Percentiles rank a stretch among this genome's conserved stretches.
Evolutionary conservation across 2,797 vertebrate species (phyloP).

Genomic region (Arctocebus calabarensis): DNA sequence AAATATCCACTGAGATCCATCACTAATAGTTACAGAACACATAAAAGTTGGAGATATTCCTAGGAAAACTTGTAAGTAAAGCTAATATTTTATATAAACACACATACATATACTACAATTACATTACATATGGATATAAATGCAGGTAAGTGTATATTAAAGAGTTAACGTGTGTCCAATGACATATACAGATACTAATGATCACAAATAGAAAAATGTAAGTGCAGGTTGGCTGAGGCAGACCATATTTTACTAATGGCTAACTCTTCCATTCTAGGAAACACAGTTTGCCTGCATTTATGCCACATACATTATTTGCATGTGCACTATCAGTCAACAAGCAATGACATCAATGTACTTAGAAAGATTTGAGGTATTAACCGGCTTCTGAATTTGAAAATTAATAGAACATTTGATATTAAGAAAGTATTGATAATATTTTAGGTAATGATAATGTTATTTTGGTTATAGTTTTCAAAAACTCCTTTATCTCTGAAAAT

Average conservation of each 20-base stretch:
- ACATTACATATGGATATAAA: not conserved
- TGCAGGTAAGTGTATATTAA: not conserved
- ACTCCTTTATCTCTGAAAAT: slow-evolving; percentile 24
- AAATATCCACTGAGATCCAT: not conserved
- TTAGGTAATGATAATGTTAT: not conserved
- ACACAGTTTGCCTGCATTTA: too few relatives aligned
- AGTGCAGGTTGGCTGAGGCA: too few relatives aligned
- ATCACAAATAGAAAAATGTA: not conserved
- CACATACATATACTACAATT: not conserved
- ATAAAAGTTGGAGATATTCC: not conserved
- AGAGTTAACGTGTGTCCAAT: not conserved
- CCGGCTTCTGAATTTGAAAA: not conserved
- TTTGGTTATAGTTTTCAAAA: not conserved
- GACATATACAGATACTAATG: not conserved
- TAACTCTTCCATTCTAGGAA: not conserved
- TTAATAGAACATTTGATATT: not conserved
- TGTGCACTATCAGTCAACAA: not conserved
- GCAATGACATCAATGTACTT: not conserved
- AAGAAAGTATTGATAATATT: not conserved
- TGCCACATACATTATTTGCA: not conserved
- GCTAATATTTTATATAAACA: slow-evolving; percentile 21
- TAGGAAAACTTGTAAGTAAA: not conserved
- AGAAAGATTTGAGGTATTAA: not conserved
- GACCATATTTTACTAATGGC: not conserved
- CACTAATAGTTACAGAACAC: not conserved